Conservation (phyloP, 2,888 invertebrate species). For the Macrosiphum euphorbiae region DNA sequence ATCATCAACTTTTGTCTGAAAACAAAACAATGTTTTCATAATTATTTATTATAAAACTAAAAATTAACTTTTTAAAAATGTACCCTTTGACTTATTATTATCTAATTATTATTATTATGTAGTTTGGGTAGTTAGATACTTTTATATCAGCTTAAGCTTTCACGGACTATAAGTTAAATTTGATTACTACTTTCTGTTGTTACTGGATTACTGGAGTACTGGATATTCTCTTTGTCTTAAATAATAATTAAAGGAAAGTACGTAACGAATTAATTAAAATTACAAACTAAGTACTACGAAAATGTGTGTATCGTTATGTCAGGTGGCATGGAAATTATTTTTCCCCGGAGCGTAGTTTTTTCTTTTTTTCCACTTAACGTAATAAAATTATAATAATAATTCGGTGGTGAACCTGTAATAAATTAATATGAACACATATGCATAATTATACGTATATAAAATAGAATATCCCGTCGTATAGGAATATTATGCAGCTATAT, state of each 20-base stretch:
- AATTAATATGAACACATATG: neutral
- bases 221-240: neutral
- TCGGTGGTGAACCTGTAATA: neutral
- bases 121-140: neutral
- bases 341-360: conserved; percentile 37
- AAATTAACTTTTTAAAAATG: neutral
- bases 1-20: neutral
- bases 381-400: conserved; percentile 19
- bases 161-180: neutral
- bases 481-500: neutral
- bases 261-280: conserved; percentile 34
- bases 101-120: neutral
- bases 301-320: conserved; percentile 12
- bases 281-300: neutral
- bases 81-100: neutral
- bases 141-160: neutral
- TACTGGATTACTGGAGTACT: neutral
- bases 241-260: conserved; percentile 20
- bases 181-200: neutral
- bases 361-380: conserved; percentile 14
- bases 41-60: neutral
- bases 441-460: neutral
- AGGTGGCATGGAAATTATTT: conserved; percentile 30
- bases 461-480: neutral
- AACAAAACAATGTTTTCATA: neutral